phyloP scores from a whole-genome alignment of 2,113 vertebrate species.

The Vireo altiloquus region DNA sequence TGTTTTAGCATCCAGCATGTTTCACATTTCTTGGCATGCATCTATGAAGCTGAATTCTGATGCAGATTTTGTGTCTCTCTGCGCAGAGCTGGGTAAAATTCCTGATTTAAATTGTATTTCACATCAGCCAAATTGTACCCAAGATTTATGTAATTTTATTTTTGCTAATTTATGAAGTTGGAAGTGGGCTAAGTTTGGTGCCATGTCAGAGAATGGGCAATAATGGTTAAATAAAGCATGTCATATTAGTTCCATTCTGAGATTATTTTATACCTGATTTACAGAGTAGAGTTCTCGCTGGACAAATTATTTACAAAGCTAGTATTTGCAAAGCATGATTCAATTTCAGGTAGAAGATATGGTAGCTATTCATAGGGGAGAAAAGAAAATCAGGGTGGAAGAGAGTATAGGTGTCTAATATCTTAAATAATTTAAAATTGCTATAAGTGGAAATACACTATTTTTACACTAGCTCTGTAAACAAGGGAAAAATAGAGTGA shows the following conservation, averaged over 20 bases:
- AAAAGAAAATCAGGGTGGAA: background rate
- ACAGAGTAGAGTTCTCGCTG: background rate
- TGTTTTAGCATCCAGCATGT: background rate
- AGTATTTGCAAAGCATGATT: background rate
- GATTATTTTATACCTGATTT: background rate
- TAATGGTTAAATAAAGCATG: background rate
- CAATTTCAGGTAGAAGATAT: background rate
- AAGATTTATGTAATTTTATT: background rate
- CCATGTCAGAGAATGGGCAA: background rate
- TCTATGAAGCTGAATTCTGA: background rate
- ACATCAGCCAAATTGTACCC: background rate
- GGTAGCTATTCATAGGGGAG: background rate
- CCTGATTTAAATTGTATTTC: background rate
- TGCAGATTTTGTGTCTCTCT: background rate
- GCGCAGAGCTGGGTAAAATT: background rate
- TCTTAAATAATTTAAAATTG: background rate
- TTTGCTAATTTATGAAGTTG: background rate
- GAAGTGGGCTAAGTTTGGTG: background rate
- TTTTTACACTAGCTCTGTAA: background rate
- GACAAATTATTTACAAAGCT: background rate
- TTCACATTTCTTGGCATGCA: background rate
- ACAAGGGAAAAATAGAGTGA: background rate
- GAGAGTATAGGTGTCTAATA: background rate
- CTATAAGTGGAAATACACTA: background rate
- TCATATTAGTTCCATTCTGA: background rate